These are phyloP conservation scores for Thera obeliscata DNA, from an alignment of 2,888 invertebrate genomes.

Conservation along the genomic window DNA sequence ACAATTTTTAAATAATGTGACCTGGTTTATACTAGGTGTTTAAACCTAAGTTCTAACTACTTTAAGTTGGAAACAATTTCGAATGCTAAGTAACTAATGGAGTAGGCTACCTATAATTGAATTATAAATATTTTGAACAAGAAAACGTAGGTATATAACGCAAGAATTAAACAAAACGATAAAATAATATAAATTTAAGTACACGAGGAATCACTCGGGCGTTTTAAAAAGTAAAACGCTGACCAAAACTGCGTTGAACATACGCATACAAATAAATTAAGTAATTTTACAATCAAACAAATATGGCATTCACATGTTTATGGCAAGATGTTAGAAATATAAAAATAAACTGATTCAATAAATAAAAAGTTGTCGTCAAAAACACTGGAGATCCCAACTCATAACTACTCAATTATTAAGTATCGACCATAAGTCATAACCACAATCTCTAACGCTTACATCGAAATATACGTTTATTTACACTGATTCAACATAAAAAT, in stretches of 20 bases:
- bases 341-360: conserved; percentile 51
- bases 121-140: conserved; percentile 46
- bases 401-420: conserved; percentile 54
- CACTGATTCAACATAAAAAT: conserved; percentile 83
- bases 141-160: conserved; percentile 47
- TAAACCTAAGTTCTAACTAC: conserved; percentile 79
- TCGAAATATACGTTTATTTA: conserved; percentile 78
- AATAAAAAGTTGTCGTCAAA: conserved; percentile 56
- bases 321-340: conserved; percentile 47
- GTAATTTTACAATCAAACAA: conserved; percentile 38
- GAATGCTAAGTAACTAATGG: conserved; percentile 57
- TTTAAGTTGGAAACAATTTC: conserved; percentile 68
- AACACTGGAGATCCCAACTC: conserved; percentile 71
- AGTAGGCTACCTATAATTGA: conserved; percentile 43
- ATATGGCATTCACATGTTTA: conserved; percentile 44
- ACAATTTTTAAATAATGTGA: conserved; percentile 83
- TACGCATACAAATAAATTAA: conserved; percentile 26
- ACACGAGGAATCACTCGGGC: conserved; percentile 46
- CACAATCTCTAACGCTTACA: conserved; percentile 77
- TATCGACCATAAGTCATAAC: conserved; percentile 67
- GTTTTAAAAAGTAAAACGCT: conserved; percentile 33
- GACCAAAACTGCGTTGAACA: conserved; percentile 32
- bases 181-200: conserved; percentile 46
- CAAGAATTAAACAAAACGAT: conserved; percentile 42
- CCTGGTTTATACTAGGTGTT: conserved; percentile 80